Evolutionary conservation across 2,797 vertebrate species (phyloP).

Genomic region (Agapornis canus): DNA sequence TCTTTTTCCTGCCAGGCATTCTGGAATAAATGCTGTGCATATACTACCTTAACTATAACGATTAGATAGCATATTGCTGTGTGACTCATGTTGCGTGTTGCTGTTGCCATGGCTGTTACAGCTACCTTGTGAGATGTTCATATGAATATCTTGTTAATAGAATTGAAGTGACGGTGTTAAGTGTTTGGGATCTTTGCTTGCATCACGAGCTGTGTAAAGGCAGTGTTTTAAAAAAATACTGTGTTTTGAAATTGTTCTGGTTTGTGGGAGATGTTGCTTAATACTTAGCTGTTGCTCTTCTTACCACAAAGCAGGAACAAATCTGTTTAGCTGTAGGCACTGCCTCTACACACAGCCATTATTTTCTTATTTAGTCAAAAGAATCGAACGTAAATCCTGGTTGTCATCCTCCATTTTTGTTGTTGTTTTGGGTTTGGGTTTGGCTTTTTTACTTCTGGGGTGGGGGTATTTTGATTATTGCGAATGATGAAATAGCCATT

Average conservation of each 20-base stretch:
- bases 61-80: neutral
- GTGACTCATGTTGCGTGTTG: neutral
- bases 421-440: neutral
- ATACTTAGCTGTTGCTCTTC: neutral
- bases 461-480: neutral
- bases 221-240: neutral
- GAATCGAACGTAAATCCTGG: neutral
- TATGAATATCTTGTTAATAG: neutral
- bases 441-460: neutral
- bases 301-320: neutral
- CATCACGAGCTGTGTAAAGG: neutral
- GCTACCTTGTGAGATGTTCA: neutral
- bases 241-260: neutral
- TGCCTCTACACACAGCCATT: neutral
- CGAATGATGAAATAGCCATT: neutral
- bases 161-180: neutral
- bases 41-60: neutral
- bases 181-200: neutral
- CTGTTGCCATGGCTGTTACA: slow-evolving; percentile 17
- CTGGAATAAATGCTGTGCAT: neutral
- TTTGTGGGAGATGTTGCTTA: neutral
- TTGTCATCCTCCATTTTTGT: neutral
- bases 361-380: neutral
- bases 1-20: neutral
- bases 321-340: neutral